Percentiles rank a stretch among this genome's conserved stretches.
Conservation (phyloP, 1,140 invertebrate species). For the Formica selysi region DNA sequence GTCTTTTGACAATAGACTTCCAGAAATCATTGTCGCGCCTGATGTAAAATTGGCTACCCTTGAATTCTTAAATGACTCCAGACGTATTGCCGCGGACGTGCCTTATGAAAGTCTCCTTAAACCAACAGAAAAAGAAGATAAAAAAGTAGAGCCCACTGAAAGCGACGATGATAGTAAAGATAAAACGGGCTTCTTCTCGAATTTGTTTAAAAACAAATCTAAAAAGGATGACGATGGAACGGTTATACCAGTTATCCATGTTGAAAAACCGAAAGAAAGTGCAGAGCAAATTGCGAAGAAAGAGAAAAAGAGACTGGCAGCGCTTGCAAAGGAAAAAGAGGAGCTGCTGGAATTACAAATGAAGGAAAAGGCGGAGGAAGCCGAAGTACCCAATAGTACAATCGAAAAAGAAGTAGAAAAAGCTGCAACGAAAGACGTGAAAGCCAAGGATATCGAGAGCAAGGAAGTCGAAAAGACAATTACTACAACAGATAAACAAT, state of each 20-base stretch:
- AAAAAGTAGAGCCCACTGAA: not conserved
- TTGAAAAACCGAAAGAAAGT: constrained; percentile 44
- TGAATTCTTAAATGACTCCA: constrained; percentile 74
- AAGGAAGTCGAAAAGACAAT: not conserved
- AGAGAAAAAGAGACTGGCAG: constrained; percentile 31
- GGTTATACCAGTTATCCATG: constrained; percentile 25
- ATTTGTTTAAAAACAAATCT: constrained; percentile 34
- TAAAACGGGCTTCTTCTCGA: constrained; percentile 41
- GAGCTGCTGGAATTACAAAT: constrained; percentile 31
- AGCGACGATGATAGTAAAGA: constrained; percentile 53
- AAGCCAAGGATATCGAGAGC: not conserved
- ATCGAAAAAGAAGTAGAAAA: constrained; percentile 13
- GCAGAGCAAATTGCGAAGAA: constrained; percentile 45
- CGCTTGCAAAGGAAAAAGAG: constrained; percentile 32
- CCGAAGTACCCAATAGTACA: not conserved
- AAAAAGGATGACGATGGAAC: constrained; percentile 47
- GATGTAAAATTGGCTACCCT: constrained; percentile 65
- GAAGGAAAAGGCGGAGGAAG: constrained; percentile 29
- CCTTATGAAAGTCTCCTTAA: not conserved
- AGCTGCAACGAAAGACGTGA: not conserved
- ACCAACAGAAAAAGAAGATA: constrained; percentile 25
- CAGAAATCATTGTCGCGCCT: not conserved
- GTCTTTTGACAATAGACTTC: not conserved
- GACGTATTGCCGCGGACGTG: constrained; percentile 53
- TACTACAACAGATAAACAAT: not conserved